These are phyloP conservation scores for Tragelaphus buxtoni DNA, from an alignment of 2,113 vertebrate species.

Conservation along the genomic window DNA sequence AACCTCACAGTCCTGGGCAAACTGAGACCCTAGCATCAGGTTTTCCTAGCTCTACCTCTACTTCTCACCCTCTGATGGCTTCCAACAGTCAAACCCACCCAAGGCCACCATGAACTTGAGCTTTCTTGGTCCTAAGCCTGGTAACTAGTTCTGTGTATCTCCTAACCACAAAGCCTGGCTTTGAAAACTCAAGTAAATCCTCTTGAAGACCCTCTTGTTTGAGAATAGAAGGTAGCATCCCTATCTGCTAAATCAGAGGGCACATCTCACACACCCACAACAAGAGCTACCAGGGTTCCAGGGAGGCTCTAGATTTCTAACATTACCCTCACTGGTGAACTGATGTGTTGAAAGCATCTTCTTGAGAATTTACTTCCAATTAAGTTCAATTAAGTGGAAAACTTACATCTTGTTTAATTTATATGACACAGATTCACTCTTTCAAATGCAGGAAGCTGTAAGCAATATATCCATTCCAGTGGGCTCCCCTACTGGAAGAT, in stretches of 20 bases:
- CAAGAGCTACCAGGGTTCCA: neutral
- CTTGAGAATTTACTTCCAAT: neutral
- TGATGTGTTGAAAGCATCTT: neutral
- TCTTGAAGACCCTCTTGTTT: neutral
- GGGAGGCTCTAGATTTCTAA: neutral
- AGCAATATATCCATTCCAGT: neutral
- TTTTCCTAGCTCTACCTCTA: neutral
- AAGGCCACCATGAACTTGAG: neutral
- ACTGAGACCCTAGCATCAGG: neutral
- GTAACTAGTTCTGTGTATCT: neutral
- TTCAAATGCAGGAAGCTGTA: neutral
- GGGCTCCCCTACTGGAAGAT: neutral
- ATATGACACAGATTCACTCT: neutral
- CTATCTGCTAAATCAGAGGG: neutral
- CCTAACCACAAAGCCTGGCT: neutral
- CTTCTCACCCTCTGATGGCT: neutral
- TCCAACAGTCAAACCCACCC: neutral
- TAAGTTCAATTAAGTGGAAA: neutral
- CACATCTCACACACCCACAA: neutral
- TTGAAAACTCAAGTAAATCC: neutral
- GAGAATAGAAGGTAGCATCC: neutral
- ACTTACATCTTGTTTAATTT: neutral
- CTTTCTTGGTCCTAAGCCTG: neutral
- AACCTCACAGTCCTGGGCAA: neutral
- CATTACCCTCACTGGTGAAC: neutral